Evolutionary conservation across 1,140 invertebrate species (phyloP).

Genomic region (Pogonomyrmex californicus): DNA sequence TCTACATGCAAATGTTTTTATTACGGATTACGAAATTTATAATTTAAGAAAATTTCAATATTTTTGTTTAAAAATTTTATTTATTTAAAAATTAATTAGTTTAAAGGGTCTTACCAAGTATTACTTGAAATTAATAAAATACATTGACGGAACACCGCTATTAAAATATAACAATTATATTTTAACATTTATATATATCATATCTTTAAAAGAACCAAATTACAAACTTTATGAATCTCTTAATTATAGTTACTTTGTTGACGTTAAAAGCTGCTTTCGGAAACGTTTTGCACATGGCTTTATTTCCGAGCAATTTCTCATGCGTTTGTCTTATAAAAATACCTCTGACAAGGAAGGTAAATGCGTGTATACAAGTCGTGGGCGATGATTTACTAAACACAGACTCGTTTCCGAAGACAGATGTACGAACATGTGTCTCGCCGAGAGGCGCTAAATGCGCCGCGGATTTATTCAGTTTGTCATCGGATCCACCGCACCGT

Average conservation of each 20-base stretch:
- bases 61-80: background rate
- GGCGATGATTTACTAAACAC: constrained; percentile 57
- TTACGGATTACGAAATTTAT: constrained; percentile 13
- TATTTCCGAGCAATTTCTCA: background rate
- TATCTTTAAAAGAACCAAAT: background rate
- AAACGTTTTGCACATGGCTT: background rate
- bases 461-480: constrained; percentile 83
- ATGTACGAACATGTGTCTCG: constrained; percentile 83
- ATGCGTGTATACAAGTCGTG: background rate
- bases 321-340: background rate
- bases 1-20: background rate
- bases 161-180: background rate
- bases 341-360: background rate
- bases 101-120: background rate
- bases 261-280: background rate
- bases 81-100: background rate
- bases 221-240: background rate
- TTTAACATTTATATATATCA: background rate
- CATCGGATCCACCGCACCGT: constrained; percentile 79
- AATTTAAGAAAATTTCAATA: background rate
- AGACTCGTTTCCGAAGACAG: constrained; percentile 70
- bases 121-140: background rate
- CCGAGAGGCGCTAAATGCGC: constrained; percentile 78
- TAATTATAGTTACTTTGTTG: background rate
- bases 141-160: no score